Percentiles rank a stretch among this genome's conserved stretches.
Conservation (phyloP, 2,888 invertebrate species). For the Hololepta plana region DNA sequence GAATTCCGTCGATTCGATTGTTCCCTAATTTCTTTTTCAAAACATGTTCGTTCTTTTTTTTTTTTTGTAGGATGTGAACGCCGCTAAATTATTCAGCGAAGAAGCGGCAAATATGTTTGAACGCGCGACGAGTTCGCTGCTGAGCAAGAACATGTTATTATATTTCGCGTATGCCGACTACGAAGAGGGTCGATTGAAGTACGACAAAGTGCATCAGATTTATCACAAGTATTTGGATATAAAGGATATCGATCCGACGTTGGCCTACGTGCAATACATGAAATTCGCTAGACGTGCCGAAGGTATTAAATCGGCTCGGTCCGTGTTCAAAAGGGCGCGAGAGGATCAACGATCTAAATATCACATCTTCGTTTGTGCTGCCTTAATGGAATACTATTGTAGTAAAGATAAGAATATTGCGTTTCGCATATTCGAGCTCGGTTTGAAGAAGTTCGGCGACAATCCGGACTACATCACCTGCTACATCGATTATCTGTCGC, state of each 20-base stretch:
- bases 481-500: slow-evolving; percentile 93
- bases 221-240: slow-evolving; percentile 84
- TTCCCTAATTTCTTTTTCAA: slow-evolving; percentile 1
- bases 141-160: slow-evolving; percentile 80
- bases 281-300: slow-evolving; percentile 94
- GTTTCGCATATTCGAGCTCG: slow-evolving; percentile 91
- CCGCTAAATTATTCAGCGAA: slow-evolving; percentile 82
- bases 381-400: slow-evolving; percentile 98
- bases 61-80: slow-evolving; percentile 64
- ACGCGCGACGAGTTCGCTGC: slow-evolving; percentile 72
- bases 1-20: background rate
- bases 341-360: slow-evolving; percentile 74
- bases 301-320: slow-evolving; percentile 90
- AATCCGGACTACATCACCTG: slow-evolving; percentile 89
- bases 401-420: slow-evolving; percentile 96
- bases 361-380: slow-evolving; percentile 93
- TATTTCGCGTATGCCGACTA: slow-evolving; percentile 99
- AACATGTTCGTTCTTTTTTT: slow-evolving; percentile 4
- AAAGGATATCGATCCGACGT: slow-evolving; percentile 83
- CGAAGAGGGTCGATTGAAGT: slow-evolving; percentile 90
- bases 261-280: slow-evolving; percentile 98
- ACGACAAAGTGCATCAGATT: slow-evolving; percentile 91
- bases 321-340: slow-evolving; percentile 86
- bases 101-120: slow-evolving; percentile 93
- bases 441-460: slow-evolving; percentile 89